Evolutionary conservation across 2,797 vertebrate species (phyloP), one percentile per base, ranked within the genome.

Genomic region (Cynodonichthys magdalenae): DNA sequence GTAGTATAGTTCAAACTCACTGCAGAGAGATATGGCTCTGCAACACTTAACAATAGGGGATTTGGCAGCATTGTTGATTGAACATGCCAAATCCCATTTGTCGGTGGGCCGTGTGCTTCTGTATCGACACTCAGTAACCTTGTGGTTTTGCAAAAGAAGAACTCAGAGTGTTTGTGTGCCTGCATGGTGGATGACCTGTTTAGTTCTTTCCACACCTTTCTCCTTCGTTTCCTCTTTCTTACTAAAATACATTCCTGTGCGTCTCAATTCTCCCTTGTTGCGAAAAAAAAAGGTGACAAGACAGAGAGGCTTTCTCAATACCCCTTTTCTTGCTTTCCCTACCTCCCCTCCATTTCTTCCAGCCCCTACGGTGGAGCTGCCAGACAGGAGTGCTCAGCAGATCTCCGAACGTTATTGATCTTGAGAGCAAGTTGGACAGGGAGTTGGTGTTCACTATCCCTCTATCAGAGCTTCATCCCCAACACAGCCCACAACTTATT

Each of bases 371-470:
- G 83, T 87, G 42, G 79, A 82, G 82, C 84, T 88, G 89, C 89
- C 87, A 91, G 89, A 92, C 88, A 88, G 84, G 81, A 92, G 86
- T 83, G 85, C 87, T 93, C 89, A 90, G 84, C 87, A 79, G 87
- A 90, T 84, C 89, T 88, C 81, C 86, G 80, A 93, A 86, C 80
- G 59, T 86, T 94, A 93, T 93, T 92, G 93, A 93, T 93, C 91
- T 86, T 91, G 90, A 87, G 84, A 90, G 89, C 83, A 63, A 86
- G 91, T 74, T 59, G 77, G 83, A 79, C 74, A 48, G 85, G 83
- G 89, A 88, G 86, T 77, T 81, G 68, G 82, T 86, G 64, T 59
- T 71, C 58, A 52, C 77, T 73, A 41, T 80, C 76, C 67, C 80
- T 85, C 79, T 71, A 77, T 85, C 79, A 71, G 71, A 71, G 36